A percentile compares a stretch with the other conserved stretches of the same genome.
phyloP scores from a whole-genome alignment of 2,797 vertebrate genomes.

The Cirrhinus molitorella region DNA sequence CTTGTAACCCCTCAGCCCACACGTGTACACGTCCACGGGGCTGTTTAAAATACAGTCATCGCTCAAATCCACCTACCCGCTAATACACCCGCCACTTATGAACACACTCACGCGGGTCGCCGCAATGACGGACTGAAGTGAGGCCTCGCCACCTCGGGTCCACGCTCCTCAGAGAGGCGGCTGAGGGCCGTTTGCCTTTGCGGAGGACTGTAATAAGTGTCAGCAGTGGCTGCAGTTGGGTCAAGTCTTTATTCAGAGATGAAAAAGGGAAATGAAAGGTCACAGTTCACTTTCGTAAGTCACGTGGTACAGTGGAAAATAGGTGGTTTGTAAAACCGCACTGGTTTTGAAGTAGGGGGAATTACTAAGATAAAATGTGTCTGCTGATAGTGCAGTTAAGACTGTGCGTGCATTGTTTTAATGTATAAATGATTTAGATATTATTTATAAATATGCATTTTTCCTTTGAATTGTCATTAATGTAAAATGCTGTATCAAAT shows the following conservation, averaged over 20 bases:
- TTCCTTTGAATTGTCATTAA: background rate
- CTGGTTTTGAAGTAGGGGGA: background rate
- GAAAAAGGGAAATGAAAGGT: slow-evolving; percentile 16
- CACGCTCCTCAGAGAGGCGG: slow-evolving; percentile 31
- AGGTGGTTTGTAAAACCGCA: background rate
- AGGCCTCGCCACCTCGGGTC: slow-evolving; percentile 24
- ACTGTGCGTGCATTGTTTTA: background rate
- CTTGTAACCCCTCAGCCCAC: slow-evolving; percentile 34
- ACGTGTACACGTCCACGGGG: slow-evolving; percentile 3
- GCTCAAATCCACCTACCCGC: slow-evolving; percentile 29
- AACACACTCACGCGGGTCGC: slow-evolving; percentile 41
- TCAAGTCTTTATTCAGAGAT: slow-evolving; percentile 39
- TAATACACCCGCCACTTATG: slow-evolving; percentile 30
- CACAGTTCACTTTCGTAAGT: slow-evolving; percentile 1
- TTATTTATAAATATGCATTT: background rate
- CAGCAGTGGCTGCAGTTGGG: slow-evolving; percentile 49
- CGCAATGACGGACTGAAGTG: slow-evolving; percentile 37
- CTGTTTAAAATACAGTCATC: slow-evolving; percentile 43
- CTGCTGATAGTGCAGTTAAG: background rate
- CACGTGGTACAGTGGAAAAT: slow-evolving; percentile 7
- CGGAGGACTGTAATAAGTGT: slow-evolving; percentile 35
- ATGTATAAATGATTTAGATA: background rate
- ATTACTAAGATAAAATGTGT: background rate
- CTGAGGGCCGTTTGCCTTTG: background rate
- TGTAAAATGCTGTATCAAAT: background rate